Conservation (phyloP, 1,140 invertebrate genomes). For the Cotesia chilonis region DNA sequence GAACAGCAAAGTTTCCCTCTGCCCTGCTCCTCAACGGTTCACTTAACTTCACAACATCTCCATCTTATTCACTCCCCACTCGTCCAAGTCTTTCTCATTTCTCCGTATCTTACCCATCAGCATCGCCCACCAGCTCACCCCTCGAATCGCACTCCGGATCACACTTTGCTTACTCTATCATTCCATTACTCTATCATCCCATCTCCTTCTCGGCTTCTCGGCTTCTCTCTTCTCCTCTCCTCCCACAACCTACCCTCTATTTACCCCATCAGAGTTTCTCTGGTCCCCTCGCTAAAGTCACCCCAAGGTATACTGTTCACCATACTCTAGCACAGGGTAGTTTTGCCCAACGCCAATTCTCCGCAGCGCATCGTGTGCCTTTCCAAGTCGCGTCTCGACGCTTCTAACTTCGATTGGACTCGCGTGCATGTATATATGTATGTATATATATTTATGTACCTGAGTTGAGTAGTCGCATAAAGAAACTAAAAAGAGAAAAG, state of each 20-base stretch:
- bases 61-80: too few relatives aligned
- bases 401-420: slow-evolving; percentile 31
- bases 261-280: not conserved
- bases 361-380: slow-evolving; percentile 27
- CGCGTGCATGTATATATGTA: slow-evolving; percentile 20
- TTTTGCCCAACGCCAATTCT: slow-evolving; percentile 19
- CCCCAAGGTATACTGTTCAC: not conserved
- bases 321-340: not conserved
- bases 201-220: too few relatives aligned
- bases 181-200: too few relatives aligned
- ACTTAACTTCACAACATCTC: not conserved
- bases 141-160: too few relatives aligned
- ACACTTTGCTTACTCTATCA: too few relatives aligned
- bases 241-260: not conserved
- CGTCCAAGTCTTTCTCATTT: not conserved
- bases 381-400: slow-evolving; percentile 20
- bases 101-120: not conserved
- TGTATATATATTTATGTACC: slow-evolving; percentile 3
- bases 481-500: slow-evolving; percentile 1
- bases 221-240: not conserved
- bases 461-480: not conserved
- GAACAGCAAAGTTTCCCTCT: slow-evolving; percentile 18
- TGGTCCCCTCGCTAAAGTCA: not conserved
- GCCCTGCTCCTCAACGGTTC: not conserved
- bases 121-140: not conserved